These are phyloP conservation scores for Corythoichthys intestinalis DNA, from an alignment of 2,113 vertebrate species.

Conservation along the genomic window DNA sequence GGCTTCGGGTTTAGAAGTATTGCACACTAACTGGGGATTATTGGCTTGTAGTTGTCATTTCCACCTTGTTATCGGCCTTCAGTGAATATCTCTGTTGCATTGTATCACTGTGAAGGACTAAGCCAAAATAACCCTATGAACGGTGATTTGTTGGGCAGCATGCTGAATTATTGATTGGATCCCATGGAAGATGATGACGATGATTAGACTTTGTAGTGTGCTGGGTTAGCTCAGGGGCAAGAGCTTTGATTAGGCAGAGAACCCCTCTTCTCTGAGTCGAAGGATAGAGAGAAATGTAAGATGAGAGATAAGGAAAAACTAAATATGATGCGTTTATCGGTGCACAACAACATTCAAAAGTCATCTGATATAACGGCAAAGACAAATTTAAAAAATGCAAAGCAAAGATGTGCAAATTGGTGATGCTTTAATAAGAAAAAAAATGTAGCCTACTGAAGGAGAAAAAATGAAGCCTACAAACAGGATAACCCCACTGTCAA, in stretches of 20 bases:
- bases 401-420: neutral
- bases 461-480: conserved; percentile 31
- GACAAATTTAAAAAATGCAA: neutral
- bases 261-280: conserved; percentile 19
- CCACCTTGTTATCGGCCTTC: conserved; percentile 58
- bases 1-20: conserved; percentile 54
- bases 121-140: conserved; percentile 39
- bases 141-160: conserved; percentile 50
- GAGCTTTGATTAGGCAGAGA: conserved; percentile 59
- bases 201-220: conserved; percentile 53
- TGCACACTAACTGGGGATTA: conserved; percentile 63
- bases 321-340: conserved; percentile 27
- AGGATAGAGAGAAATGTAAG: conserved; percentile 4
- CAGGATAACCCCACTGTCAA: conserved; percentile 35
- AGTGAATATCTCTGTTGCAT: conserved; percentile 43
- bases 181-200: conserved; percentile 55
- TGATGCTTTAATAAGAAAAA: conserved; percentile 22
- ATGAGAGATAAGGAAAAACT: conserved; percentile 2
- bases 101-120: conserved; percentile 38
- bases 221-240: conserved; percentile 46
- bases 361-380: conserved; percentile 9
- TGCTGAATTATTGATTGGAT: conserved; percentile 69
- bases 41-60: conserved; percentile 63
- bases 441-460: conserved; percentile 2
- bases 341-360: conserved; percentile 23